A percentile compares a stretch with the other conserved stretches of the same genome.
These are phyloP conservation scores for Hermetia illucens DNA, from an alignment of 1,140 invertebrate species.

Conservation along the genomic window DNA sequence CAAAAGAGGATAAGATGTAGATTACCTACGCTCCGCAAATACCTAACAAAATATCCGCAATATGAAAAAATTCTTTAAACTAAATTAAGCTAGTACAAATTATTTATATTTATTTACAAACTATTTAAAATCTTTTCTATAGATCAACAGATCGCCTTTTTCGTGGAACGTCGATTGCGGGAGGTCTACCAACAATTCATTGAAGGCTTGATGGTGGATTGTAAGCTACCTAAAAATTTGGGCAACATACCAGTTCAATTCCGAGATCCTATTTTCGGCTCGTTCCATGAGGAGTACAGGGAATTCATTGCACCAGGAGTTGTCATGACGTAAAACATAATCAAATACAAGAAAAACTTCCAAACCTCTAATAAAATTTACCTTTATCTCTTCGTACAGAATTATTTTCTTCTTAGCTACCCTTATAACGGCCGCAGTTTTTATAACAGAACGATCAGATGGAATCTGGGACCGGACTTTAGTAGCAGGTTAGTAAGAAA, in stretches of 20 bases:
- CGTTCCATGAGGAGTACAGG: conserved; percentile 43
- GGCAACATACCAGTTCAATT: conserved; percentile 46
- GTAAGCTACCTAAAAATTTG: conserved; percentile 38
- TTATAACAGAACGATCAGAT: conserved; percentile 67
- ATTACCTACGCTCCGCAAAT: too few relatives aligned
- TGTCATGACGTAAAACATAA: conserved; percentile 47
- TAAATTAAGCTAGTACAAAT: too few relatives aligned
- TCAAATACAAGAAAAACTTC: conserved; percentile 2
- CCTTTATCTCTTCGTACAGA: conserved; percentile 30
- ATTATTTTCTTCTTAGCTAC: conserved; percentile 68
- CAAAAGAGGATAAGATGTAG: too few relatives aligned
- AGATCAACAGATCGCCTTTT: conserved; percentile 54
- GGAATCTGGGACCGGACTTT: conserved; percentile 62
- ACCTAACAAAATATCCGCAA: too few relatives aligned
- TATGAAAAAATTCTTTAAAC: too few relatives aligned
- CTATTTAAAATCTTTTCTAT: conserved; percentile 3
- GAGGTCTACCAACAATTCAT: conserved; percentile 47
- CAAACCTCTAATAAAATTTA: not conserved
- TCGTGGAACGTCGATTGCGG: conserved; percentile 43
- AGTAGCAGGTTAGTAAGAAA: conserved; percentile 48
- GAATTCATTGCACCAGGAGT: conserved; percentile 69
- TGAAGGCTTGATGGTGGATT: conserved; percentile 38
- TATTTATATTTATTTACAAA: conserved; percentile 3
- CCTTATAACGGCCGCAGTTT: conserved; percentile 58
- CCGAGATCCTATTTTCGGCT: conserved; percentile 56